Evolutionary conservation across 2,888 invertebrate species (phyloP).

Genomic region (Ormia ochracea): DNA sequence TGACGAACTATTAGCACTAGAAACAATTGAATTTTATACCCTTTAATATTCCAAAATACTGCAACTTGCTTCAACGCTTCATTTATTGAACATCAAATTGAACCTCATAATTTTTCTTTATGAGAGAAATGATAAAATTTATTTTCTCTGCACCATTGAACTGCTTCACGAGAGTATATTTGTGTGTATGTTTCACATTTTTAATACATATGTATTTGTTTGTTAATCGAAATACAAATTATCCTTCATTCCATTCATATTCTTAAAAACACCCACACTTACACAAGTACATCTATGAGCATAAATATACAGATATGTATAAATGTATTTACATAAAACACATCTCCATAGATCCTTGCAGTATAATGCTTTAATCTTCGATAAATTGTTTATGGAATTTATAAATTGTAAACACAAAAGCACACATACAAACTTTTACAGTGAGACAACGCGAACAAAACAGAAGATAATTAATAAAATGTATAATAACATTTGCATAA

Average conservation of each 20-base stretch:
- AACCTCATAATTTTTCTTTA: not conserved
- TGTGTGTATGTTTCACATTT: not conserved
- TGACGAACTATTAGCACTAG: too few relatives aligned
- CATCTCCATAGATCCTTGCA: too few relatives aligned
- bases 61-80: not conserved
- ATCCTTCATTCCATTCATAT: not conserved
- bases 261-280: not conserved
- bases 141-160: not conserved
- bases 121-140: not conserved
- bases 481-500: constrained; percentile 30
- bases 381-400: not conserved
- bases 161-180: not conserved
- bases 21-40: too few relatives aligned
- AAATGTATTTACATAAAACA: not conserved
- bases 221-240: not conserved
- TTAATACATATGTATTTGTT: not conserved
- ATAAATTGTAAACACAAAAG: not conserved
- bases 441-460: not conserved
- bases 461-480: too few relatives aligned
- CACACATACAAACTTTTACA: not conserved
- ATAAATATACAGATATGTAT: not conserved
- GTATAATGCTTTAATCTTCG: too few relatives aligned
- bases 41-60: too few relatives aligned
- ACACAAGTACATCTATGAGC: not conserved
- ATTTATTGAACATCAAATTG: not conserved